Evolutionary conservation across 1,140 invertebrate species (phyloP).

Genomic region (Lasioglossum baleicum): DNA sequence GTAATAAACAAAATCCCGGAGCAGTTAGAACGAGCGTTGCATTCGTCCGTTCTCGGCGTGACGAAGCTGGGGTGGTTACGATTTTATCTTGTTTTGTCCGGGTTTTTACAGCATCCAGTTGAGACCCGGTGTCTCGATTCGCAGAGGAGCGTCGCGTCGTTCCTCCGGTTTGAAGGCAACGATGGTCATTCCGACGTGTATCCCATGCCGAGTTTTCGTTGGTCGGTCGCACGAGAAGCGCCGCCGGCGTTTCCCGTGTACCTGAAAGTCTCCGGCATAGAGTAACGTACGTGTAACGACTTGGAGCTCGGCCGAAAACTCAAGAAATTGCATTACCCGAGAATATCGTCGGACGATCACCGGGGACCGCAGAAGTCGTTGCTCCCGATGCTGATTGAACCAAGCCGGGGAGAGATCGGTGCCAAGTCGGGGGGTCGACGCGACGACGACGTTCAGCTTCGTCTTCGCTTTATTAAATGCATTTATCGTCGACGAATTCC

Average conservation of each 20-base stretch:
- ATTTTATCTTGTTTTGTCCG: slow-evolving; percentile 8
- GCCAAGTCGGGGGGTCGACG: background rate
- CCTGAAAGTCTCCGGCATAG: background rate
- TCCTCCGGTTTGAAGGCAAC: slow-evolving; percentile 8
- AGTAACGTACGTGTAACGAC: slow-evolving; percentile 38
- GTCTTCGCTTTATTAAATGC: background rate
- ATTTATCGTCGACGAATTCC: background rate
- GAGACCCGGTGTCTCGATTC: slow-evolving; percentile 4
- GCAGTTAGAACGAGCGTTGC: too few species aligned
- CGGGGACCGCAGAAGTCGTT: slow-evolving; percentile 6
- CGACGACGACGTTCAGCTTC: background rate
- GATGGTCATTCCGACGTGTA: background rate
- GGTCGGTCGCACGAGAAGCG: background rate
- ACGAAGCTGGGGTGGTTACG: background rate
- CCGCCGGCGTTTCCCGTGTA: background rate
- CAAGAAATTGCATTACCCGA: slow-evolving; percentile 22
- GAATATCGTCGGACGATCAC: slow-evolving; percentile 27
- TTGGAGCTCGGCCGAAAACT: slow-evolving; percentile 45
- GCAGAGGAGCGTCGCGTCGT: background rate
- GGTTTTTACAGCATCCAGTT: slow-evolving; percentile 16
- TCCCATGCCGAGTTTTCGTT: background rate
- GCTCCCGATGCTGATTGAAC: slow-evolving; percentile 20
- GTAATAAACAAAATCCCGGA: too few species aligned
- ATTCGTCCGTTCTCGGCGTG: too few species aligned
- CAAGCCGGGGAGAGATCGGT: background rate